These are phyloP conservation scores for Nyctibius grandis DNA, from an alignment of 2,797 vertebrate species.

Conservation along the genomic window DNA sequence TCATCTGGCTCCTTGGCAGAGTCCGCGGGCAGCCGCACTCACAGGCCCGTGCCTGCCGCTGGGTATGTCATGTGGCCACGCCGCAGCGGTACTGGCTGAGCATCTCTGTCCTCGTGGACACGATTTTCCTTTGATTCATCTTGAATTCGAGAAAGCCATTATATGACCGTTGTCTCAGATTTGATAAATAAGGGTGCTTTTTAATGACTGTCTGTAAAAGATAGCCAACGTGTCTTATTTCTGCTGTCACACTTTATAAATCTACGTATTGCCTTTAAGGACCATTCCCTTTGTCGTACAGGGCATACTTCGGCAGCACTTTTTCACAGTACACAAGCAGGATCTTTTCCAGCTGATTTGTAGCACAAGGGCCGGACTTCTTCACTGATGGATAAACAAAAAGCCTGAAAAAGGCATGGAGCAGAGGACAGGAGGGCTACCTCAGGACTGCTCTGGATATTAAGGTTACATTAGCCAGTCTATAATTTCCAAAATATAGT, in stretches of 20 bases:
- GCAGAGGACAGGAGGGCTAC: neutral
- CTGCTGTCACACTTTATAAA: conserved; percentile 47
- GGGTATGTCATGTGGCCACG: conserved; percentile 29
- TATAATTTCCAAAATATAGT: neutral
- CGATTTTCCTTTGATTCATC: conserved; percentile 68
- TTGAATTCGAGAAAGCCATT: conserved; percentile 49
- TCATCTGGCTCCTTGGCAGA: conserved; percentile 60
- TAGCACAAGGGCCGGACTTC: conserved; percentile 26
- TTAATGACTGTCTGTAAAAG: neutral
- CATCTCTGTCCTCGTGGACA: conserved; percentile 53
- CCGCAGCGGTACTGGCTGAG: neutral
- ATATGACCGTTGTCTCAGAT: neutral
- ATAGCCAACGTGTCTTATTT: conserved; percentile 21
- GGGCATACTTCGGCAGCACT: neutral
- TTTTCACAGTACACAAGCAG: conserved; percentile 44
- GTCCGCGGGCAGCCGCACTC: conserved; percentile 41
- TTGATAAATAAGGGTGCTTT: conserved; percentile 8
- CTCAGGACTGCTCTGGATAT: neutral
- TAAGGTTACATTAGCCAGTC: neutral
- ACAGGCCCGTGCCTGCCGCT: conserved; percentile 32
- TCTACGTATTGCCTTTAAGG: conserved; percentile 31
- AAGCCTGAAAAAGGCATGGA: neutral
- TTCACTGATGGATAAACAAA: neutral
- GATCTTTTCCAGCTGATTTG: conserved; percentile 62
- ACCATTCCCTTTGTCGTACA: neutral